A percentile compares a stretch with the other conserved stretches of the same genome.
Evolutionary conservation across 2,888 invertebrate genomes (phyloP).

Genomic region (Archips crataeganus): DNA sequence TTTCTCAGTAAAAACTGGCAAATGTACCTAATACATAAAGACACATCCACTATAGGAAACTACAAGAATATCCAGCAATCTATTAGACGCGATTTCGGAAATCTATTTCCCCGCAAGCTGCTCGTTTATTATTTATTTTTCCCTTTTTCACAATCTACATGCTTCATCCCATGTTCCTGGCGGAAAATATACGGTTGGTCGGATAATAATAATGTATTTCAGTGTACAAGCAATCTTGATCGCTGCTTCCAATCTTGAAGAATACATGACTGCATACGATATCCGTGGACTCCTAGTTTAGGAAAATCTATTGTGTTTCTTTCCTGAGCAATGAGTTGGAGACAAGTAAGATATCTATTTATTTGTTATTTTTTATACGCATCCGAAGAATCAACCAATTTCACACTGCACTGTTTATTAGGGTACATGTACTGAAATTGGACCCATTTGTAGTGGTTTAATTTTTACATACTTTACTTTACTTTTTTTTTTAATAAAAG

Average conservation of each 20-base stretch:
- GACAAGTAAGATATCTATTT: too few species aligned
- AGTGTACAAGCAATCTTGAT: slow-evolving; percentile 10
- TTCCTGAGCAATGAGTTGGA: neutral
- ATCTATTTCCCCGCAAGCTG: neutral
- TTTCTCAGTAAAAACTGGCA: too few species aligned
- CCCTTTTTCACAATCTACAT: neutral
- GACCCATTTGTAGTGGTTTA: too few species aligned
- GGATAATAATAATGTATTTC: slow-evolving; percentile 11
- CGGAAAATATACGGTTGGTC: slow-evolving; percentile 4
- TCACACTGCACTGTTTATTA: too few species aligned
- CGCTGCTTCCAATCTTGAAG: slow-evolving; percentile 4
- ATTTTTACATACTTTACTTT: too few species aligned
- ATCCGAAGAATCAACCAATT: too few species aligned
- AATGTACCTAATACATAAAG: too few species aligned
- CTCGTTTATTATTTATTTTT: slow-evolving; percentile 1
- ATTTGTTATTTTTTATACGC: too few species aligned
- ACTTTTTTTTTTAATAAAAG: too few species aligned
- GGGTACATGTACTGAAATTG: too few species aligned
- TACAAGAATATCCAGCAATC: neutral
- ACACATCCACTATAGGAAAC: too few species aligned
- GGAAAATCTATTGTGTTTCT: neutral
- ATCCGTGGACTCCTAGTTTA: neutral
- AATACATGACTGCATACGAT: slow-evolving; percentile 4
- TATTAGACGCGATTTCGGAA: slow-evolving; percentile 4
- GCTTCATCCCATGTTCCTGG: neutral